These are phyloP conservation scores for Rhinopithecus roxellana DNA, from an alignment of 2,113 vertebrate genomes.

Conservation along the genomic window DNA sequence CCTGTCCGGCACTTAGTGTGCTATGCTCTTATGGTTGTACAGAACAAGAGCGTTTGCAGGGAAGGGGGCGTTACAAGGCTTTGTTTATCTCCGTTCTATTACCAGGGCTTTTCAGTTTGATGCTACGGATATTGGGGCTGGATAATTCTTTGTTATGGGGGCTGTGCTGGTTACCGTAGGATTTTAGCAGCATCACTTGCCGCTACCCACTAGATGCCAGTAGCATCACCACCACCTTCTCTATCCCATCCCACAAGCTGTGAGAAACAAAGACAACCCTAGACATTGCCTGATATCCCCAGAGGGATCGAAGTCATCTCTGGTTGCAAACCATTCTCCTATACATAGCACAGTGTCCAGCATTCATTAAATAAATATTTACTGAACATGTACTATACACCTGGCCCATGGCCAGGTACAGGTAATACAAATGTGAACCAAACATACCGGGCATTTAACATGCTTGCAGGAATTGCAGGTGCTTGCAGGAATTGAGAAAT, in stretches of 20 bases:
- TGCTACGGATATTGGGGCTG: background rate
- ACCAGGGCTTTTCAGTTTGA: background rate
- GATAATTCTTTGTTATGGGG: background rate
- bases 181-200: background rate
- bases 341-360: background rate
- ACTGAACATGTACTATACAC: background rate
- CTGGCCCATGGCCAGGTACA: background rate
- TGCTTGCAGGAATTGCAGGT: background rate
- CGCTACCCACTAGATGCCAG: background rate
- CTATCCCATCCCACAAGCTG: background rate
- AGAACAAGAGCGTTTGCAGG: background rate
- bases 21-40: background rate
- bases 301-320: background rate
- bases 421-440: background rate
- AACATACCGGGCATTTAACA: background rate
- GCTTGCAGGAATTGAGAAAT: background rate
- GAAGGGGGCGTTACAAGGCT: background rate
- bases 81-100: background rate
- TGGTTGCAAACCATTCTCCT: background rate
- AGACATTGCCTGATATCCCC: background rate
- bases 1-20: background rate
- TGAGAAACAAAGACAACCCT: background rate
- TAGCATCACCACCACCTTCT: background rate
- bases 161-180: too few relatives aligned
- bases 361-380: background rate